Conservation (phyloP, 2,113 vertebrate genomes). For the Kryptolebias marmoratus region DNA sequence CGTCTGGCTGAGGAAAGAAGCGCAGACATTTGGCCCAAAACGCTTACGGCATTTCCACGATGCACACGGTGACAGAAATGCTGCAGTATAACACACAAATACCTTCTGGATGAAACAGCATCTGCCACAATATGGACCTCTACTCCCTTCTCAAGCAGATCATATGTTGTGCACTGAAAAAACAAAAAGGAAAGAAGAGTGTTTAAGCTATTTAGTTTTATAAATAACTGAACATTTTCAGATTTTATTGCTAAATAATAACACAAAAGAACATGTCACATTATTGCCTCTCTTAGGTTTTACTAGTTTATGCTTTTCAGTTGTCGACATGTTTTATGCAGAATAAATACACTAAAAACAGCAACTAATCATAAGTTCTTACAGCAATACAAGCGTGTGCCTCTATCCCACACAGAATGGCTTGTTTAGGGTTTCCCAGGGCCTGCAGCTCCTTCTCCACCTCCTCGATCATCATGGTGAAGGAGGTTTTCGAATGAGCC, state of each 20-base stretch:
- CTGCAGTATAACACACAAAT: constrained; percentile 11
- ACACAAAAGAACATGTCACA: too few relatives aligned
- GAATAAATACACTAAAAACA: not conserved
- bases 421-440: constrained; percentile 77
- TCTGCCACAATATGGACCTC: constrained; percentile 92
- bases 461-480: constrained; percentile 86
- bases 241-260: not conserved
- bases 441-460: constrained; percentile 79
- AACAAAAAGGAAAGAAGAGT: constrained; percentile 7
- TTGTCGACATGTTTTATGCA: not conserved
- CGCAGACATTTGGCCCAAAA: not conserved
- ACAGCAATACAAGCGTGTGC: constrained; percentile 90
- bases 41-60: not conserved
- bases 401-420: constrained; percentile 90
- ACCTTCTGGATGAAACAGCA: constrained; percentile 90
- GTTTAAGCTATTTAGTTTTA: not conserved
- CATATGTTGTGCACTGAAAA: constrained; percentile 85
- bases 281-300: not conserved
- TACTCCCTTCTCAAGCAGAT: constrained; percentile 86
- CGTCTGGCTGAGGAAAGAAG: constrained; percentile 82
- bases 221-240: not conserved
- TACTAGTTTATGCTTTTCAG: not conserved
- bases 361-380: constrained; percentile 20
- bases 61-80: not conserved
- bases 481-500: constrained; percentile 84